Conservation (phyloP, 2,797 vertebrate species). For the Borostomias antarcticus region DNA sequence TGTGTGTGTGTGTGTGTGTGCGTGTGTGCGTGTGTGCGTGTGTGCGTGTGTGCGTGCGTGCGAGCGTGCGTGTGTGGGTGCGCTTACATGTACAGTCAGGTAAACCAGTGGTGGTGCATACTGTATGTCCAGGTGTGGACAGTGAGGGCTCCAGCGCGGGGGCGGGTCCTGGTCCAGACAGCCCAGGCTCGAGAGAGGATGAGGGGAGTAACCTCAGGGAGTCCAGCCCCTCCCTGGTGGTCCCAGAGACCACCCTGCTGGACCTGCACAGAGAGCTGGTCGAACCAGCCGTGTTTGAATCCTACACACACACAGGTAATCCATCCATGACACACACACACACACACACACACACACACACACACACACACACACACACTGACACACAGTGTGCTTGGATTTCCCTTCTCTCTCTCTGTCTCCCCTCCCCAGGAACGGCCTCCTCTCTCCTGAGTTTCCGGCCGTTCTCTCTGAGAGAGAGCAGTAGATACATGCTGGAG, state of each 20-base stretch:
- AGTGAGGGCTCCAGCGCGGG: conserved; percentile 30
- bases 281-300: conserved; percentile 63
- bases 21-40: background rate
- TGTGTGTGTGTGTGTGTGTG: background rate
- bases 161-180: conserved; percentile 23
- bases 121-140: conserved; percentile 35
- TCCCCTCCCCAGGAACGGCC: conserved; percentile 67
- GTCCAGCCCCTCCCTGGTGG: conserved; percentile 33
- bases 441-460: conserved; percentile 68
- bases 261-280: conserved; percentile 75
- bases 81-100: background rate
- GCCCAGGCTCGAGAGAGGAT: conserved; percentile 19
- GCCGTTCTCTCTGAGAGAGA: conserved; percentile 74
- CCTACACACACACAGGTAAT: conserved; percentile 55
- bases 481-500: conserved; percentile 81
- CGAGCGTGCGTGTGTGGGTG: background rate
- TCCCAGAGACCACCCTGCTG: conserved; percentile 57
- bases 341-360: conserved; percentile 9
- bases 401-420: too few species aligned
- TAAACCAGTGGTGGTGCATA: background rate
- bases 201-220: conserved; percentile 78
- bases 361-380: conserved; percentile 8
- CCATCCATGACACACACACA: background rate
- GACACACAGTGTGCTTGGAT: too few species aligned
- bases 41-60: conserved; percentile 2